Conservation (phyloP, 35 echinoderm and acorn worm genomes). For the Patiria miniata region DNA sequence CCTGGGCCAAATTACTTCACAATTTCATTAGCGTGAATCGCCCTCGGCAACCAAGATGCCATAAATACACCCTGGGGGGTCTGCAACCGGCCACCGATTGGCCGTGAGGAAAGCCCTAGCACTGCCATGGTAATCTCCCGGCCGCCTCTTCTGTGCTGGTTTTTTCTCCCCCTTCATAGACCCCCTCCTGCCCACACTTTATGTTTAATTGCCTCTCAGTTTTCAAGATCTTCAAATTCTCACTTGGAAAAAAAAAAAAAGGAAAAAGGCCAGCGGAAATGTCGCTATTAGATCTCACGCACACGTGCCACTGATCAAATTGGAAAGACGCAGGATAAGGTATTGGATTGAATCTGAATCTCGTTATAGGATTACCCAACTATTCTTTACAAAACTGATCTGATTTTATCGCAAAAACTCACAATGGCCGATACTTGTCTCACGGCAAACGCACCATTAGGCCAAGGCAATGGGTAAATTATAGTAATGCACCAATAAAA, state of each 20-base stretch:
- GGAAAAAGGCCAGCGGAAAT: conserved; percentile 1
- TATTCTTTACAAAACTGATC: background rate
- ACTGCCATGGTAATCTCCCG: background rate
- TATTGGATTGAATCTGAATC: background rate
- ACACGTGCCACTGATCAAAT: conserved; percentile 15
- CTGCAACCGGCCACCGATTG: background rate
- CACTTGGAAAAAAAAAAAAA: background rate
- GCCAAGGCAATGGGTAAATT: too few species aligned
- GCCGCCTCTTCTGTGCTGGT: background rate
- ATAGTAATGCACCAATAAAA: too few species aligned
- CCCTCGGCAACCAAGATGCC: background rate
- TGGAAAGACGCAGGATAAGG: background rate
- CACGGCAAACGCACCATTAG: too few species aligned
- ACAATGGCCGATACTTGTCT: too few species aligned
- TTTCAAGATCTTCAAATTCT: background rate
- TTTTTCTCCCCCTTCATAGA: background rate
- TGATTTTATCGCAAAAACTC: too few species aligned
- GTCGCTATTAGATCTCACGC: background rate
- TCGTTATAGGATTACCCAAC: background rate
- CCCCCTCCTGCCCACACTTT: background rate
- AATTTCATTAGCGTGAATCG: conserved; percentile 11
- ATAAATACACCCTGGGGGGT: background rate
- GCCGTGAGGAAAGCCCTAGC: background rate
- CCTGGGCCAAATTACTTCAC: conserved; percentile 5
- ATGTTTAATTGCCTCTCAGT: background rate